A percentile compares a stretch with the other conserved stretches of the same genome.
Conservation (phyloP, 1,140 invertebrate species). For the Zelostemma sp. region DNA sequence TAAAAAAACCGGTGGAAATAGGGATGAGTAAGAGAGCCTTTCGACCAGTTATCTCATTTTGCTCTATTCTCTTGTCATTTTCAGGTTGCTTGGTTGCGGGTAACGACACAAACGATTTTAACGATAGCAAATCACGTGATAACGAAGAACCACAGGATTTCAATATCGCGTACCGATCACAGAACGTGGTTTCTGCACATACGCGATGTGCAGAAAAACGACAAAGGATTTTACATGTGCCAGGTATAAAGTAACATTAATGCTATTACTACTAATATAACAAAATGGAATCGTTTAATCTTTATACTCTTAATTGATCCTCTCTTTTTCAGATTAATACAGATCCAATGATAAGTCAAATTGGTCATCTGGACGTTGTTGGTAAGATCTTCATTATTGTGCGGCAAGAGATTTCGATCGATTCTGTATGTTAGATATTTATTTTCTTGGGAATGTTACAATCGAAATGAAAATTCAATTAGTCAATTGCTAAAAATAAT, state of each 20-base stretch:
- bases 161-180: conserved; percentile 84
- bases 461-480: too few species aligned
- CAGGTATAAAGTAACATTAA: too few species aligned
- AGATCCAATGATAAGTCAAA: conserved; percentile 92
- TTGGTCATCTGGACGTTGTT: conserved; percentile 89
- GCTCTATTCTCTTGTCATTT: conserved; percentile 31
- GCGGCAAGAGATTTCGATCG: too few species aligned
- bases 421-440: too few species aligned
- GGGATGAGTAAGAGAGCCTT: neutral
- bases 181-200: conserved; percentile 89
- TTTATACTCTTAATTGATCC: too few species aligned
- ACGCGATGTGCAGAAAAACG: conserved; percentile 81
- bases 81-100: conserved; percentile 90
- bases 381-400: too few species aligned
- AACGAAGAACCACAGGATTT: conserved; percentile 88
- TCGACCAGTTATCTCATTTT: neutral
- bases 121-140: conserved; percentile 90
- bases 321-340: too few species aligned
- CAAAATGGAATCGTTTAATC: too few species aligned
- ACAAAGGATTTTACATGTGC: conserved; percentile 58
- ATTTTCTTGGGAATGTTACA: too few species aligned
- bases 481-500: too few species aligned
- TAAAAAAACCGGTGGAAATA: neutral
- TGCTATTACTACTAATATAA: too few species aligned
- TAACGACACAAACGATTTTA: conserved; percentile 92